Conservation (phyloP, 2,888 invertebrate genomes). For the Netelia inedita region DNA sequence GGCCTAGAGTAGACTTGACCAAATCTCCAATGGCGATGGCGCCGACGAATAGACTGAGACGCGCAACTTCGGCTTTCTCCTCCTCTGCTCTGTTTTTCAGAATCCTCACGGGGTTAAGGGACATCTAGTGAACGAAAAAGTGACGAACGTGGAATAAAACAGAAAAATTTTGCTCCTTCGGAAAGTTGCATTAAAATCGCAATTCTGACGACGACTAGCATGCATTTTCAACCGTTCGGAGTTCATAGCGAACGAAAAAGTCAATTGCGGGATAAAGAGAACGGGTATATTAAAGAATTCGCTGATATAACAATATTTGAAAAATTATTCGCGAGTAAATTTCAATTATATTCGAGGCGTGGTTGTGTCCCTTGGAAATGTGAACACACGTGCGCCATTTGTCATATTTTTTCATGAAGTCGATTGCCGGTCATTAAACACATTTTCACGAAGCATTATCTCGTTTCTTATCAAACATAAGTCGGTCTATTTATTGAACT, state of each 20-base stretch:
- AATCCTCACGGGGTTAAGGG: constrained; percentile 97
- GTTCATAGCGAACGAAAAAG: not conserved
- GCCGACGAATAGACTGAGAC: constrained; percentile 98
- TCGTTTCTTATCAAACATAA: constrained; percentile 1
- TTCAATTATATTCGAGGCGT: constrained; percentile 63
- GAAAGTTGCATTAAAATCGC: not conserved
- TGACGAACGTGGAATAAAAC: not conserved
- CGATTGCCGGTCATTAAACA: constrained; percentile 60
- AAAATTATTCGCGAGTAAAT: not conserved
- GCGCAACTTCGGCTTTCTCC: constrained; percentile 98
- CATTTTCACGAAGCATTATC: constrained; percentile 61
- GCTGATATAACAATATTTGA: not conserved
- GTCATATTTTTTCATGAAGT: constrained; percentile 69
- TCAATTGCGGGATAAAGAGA: not conserved
- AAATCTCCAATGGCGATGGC: constrained; percentile 99
- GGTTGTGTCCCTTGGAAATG: constrained; percentile 58
- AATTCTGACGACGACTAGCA: not conserved
- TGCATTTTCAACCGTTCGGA: not conserved
- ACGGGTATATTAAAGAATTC: not conserved
- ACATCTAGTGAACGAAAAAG: constrained; percentile 87
- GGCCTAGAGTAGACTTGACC: constrained; percentile 98
- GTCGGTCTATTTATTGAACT: not conserved
- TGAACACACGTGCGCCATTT: constrained; percentile 80
- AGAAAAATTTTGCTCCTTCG: not conserved
- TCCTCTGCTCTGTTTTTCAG: constrained; percentile 98